phyloP scores from a whole-genome alignment of 1,140 invertebrate species.

The Drosophila subobscura region DNA sequence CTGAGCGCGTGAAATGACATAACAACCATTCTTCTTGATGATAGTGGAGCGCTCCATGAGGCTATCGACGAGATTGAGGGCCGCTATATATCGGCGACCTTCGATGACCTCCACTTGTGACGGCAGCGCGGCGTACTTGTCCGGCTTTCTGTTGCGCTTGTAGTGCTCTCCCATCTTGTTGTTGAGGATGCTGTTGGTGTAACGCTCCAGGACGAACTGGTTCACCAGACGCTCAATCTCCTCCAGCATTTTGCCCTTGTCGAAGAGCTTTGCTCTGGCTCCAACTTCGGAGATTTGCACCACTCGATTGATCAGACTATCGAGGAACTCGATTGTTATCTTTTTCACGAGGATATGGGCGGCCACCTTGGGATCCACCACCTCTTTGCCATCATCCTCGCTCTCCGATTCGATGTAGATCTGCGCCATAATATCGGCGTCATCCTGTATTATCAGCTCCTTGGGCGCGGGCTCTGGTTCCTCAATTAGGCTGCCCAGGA shows the following conservation, averaged over 20 bases:
- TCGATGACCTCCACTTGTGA: neutral
- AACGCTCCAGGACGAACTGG: neutral
- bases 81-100: neutral
- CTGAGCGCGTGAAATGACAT: conserved; percentile 1
- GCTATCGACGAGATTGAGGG: conserved; percentile 15
- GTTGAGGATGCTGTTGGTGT: neutral
- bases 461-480: neutral
- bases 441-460: conserved; percentile 5
- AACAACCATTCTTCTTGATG: conserved; percentile 16
- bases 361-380: rapidly evolving
- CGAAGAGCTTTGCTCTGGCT: neutral
- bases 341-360: too few relatives aligned
- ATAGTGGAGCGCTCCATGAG: conserved; percentile 21
- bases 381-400: neutral
- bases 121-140: conserved; percentile 1
- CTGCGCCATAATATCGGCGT: conserved; percentile 37
- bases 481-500: conserved; percentile 15
- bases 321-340: conserved; percentile 8
- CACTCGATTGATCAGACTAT: conserved; percentile 12
- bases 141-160: conserved; percentile 15
- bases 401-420: conserved; percentile 8
- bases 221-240: neutral
- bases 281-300: conserved; percentile 4
- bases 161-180: conserved; percentile 14
- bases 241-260: conserved; percentile 21